Evolutionary conservation across 2,888 invertebrate genomes (phyloP).

Genomic region (Diaprepes abbreviatus): DNA sequence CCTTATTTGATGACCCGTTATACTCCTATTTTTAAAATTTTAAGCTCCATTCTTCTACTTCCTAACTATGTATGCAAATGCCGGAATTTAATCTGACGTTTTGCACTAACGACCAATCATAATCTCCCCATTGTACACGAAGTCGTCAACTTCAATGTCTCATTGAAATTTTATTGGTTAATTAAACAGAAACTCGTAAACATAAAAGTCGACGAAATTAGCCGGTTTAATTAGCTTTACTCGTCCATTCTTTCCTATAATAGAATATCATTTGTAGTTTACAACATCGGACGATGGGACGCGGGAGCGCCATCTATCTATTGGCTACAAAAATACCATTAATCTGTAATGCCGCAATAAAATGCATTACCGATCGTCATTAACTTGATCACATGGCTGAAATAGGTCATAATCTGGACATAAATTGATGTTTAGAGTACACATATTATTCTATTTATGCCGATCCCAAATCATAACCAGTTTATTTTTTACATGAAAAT

Average conservation of each 20-base stretch:
- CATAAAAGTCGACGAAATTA: constrained; percentile 37
- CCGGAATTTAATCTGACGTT: constrained; percentile 23
- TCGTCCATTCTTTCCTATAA: constrained; percentile 34
- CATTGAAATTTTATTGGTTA: constrained; percentile 41
- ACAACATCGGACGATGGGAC: neutral
- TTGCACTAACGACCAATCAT: constrained; percentile 25
- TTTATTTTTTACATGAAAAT: too few relatives aligned
- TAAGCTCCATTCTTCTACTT: neutral
- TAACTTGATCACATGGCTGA: neutral
- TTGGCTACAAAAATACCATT: constrained; percentile 14
- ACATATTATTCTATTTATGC: neutral
- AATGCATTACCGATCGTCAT: constrained; percentile 2
- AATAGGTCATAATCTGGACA: neutral
- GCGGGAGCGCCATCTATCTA: constrained; percentile 16
- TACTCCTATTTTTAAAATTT: too few relatives aligned
- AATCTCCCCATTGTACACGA: constrained; percentile 16
- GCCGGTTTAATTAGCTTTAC: constrained; percentile 31
- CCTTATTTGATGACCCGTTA: too few relatives aligned
- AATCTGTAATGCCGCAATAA: constrained; percentile 12
- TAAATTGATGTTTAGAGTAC: neutral
- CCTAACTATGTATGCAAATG: neutral
- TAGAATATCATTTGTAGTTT: constrained; percentile 27
- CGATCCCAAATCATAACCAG: too few relatives aligned
- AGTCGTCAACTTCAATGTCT: constrained; percentile 19
- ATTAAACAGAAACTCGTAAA: constrained; percentile 33